Evolutionary conservation across 2,888 invertebrate genomes (phyloP), one percentile per base, ranked within the genome.

Genomic region (Andrena bucephala): DNA sequence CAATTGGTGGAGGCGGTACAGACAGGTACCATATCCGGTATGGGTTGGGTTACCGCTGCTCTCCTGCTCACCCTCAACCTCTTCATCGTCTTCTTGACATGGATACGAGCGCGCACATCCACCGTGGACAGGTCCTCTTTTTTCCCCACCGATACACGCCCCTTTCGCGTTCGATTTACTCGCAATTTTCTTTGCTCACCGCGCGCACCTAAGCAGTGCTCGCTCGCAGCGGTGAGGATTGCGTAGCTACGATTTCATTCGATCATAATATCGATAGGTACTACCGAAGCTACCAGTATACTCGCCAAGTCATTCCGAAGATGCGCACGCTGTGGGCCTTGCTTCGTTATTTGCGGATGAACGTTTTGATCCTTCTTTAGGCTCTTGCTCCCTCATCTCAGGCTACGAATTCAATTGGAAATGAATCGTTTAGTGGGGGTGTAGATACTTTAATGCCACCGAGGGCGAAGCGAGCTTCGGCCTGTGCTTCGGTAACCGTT

Each of bases 1-100:
- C 89, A 90, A 93, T 92, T 92, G 93, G 93, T 91, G 93, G 91
- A 93, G 94, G 94, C 94, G 94, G 91, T 86, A 87, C 92, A 85
- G 87, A 87, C 91, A 93, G 92, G 93, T 93, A 91, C 89, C 92
- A 90, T 89, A 91, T 92, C 93, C 91, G 91, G 91, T 89, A 91
- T 92, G 92, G 92, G 92, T 81, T 69, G 92, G 91, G 88, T 92
- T 90, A 89, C 81, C 69, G 75, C 76, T 77, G 67, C 84, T 85
- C 84, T 84, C 81, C 57, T 71, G 52, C 79, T 89, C 85, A 83
- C 87, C 85, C 87, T 87, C 85, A 76, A 85, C 83, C 88, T 88
- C 85, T 87, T 85, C 84, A 74, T 83, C 85, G 73, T 85, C 81
- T 88, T 87, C 83, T 87, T 85, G 84, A 79, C 85, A 85, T 84